phyloP scores from a whole-genome alignment of 1,140 invertebrate genomes.

The Scaptomyza hsui region DNA sequence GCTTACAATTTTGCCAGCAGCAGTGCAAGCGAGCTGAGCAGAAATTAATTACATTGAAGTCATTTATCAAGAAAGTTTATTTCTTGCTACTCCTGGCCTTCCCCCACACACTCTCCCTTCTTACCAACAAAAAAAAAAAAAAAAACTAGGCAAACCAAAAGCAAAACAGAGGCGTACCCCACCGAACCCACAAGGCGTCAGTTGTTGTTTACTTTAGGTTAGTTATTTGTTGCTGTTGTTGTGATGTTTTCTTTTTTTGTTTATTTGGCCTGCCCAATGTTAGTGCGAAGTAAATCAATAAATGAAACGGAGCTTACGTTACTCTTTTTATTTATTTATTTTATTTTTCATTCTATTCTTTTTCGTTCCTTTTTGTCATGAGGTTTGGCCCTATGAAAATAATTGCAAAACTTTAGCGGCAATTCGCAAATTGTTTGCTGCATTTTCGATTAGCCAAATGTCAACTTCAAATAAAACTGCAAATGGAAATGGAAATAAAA shows the following conservation, averaged over 20 bases:
- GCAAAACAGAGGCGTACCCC: conserved; percentile 42
- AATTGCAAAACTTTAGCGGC: conserved; percentile 76
- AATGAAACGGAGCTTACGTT: conserved; percentile 66
- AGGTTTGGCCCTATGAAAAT: conserved; percentile 58
- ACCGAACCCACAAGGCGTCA: conserved; percentile 68
- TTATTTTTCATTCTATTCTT: conserved; percentile 11
- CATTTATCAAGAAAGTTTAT: conserved; percentile 83
- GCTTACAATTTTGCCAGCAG: conserved; percentile 47
- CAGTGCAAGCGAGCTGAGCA: conserved; percentile 71
- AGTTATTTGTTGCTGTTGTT: conserved; percentile 72
- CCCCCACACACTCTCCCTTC: too few species aligned
- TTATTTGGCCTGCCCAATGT: conserved; percentile 72
- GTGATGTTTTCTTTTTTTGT: conserved; percentile 80
- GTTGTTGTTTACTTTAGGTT: conserved; percentile 72
- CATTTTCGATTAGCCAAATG: conserved; percentile 82
- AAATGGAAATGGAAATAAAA: conserved; percentile 55
- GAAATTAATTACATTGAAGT: conserved; percentile 83
- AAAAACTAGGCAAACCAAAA: conserved; percentile 40
- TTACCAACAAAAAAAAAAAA: conserved; percentile 13
- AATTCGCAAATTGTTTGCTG: conserved; percentile 74
- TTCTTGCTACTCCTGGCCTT: conserved; percentile 58
- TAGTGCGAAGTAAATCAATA: conserved; percentile 78
- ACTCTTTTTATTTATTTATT: conserved; percentile 28
- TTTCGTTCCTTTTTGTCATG: not conserved
- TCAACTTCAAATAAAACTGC: conserved; percentile 64